Evolutionary conservation across 92 coral and sea anemone genomes (phyloP), one percentile per base, ranked within the genome.

Genomic region (Ricordea florida): DNA sequence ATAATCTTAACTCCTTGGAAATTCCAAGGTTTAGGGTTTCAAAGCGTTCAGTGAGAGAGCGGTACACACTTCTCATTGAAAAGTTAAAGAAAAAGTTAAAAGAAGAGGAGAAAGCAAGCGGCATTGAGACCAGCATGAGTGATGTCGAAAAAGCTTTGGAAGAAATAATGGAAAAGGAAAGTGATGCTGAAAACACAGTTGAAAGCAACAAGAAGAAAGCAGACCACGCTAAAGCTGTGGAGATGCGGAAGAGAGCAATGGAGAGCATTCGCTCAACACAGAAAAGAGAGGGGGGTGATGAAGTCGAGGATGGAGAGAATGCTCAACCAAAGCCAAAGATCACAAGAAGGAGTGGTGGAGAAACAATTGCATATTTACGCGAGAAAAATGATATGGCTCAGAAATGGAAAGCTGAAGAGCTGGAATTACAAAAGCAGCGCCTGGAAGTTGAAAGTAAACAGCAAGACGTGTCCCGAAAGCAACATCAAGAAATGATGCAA

Each of bases 401-500:
- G 66, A 76, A 76, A 64, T 76, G 65, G 74, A 77, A 64, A 64
- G 47, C 65, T 16, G 75, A 77, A 52, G 83, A 76, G 16, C 23
- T 74, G 67, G 22, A 76, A 40, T 30, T 76, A 33, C 66, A 64
- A 29, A 40, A 64, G 66, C 66, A 77, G 57, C 57, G 66, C 31
- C 29, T 76, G 16, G 83, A 77, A 41, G 74, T 77, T 42, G 67
- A 77, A 49, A 42, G 75, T 52, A 65, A 29, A 62, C 5, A 28
- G 56, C 55, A 76, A 76, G 82, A 76, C 22, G 55, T 50, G 45
- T 38, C 46, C 6, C 60, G 57, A 63, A 76, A 63, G 45, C 74
- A 76, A 51, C 82, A 76, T 37, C 74, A 76, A 21, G 74, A 50
- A 11, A 51, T 76, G 83, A 63, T 63, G 83, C 61, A 62, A 62